A percentile compares a stretch with the other conserved stretches of the same genome.
Evolutionary conservation across 2,113 vertebrate genomes (phyloP).

Genomic region (Telmatochromis brachygnathus): DNA sequence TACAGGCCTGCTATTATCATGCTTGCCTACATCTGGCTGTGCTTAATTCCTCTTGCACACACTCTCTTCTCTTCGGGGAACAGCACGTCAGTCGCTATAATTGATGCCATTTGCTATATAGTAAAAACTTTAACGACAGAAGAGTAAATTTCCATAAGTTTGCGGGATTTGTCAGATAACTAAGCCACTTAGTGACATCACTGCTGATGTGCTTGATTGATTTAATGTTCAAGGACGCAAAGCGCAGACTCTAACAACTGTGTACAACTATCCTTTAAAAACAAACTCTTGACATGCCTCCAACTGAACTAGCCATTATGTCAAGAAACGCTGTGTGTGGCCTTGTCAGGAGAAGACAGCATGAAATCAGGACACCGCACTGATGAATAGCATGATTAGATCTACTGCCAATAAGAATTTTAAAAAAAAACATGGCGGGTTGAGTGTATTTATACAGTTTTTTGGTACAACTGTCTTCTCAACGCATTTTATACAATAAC

Average conservation of each 20-base stretch:
- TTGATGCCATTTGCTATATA: background rate
- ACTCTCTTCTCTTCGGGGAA: background rate
- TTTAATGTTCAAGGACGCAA: background rate
- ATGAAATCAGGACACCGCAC: background rate
- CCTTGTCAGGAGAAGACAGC: background rate
- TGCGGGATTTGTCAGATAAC: background rate
- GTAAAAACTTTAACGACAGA: background rate
- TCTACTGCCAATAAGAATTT: background rate
- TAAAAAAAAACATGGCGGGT: background rate
- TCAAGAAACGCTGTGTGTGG: background rate
- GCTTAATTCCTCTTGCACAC: background rate
- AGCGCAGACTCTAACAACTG: fast-evolving
- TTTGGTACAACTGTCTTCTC: background rate
- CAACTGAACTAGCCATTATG: background rate
- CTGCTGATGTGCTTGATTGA: background rate
- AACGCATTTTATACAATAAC: background rate
- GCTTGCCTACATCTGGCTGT: constrained; percentile 1
- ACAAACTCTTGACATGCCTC: background rate
- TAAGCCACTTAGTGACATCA: background rate
- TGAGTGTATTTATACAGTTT: background rate
- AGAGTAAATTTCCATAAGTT: background rate
- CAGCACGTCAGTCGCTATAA: background rate
- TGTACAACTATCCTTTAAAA: background rate
- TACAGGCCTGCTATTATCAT: background rate
- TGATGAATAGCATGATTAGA: background rate